Evolutionary conservation across 1,140 invertebrate genomes (phyloP), one percentile per base, ranked within the genome.

Genomic region (Meloidogyne chitwoodi): DNA sequence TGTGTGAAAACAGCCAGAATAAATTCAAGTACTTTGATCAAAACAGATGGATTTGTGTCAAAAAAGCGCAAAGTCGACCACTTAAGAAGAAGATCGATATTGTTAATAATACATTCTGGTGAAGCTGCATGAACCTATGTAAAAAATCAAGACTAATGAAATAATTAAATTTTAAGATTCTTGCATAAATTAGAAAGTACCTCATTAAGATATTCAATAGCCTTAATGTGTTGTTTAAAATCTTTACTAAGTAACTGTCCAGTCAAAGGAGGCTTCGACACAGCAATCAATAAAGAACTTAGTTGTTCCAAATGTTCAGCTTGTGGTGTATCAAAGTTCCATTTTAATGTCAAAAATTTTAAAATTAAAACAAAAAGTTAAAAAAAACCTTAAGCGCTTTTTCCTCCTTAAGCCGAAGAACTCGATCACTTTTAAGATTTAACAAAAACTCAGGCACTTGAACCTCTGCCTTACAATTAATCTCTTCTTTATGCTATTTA

Each of bases 61-160:
- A 96, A 98, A 88, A 98, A 98, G 79, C 95, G 90, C 19, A 98
- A 87, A 0, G 95, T 96, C 76, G 97, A 87, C 96, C 96, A 99
- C 88, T 96, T 96, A 14, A 99, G 89, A 75, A 98, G 92, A 61
- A 99, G 89, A 90, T 99, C 96, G 71, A 97, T 89, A 89, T 98
- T 98, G 16, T 91, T 92, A 34, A 94, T 91, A 26, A 95, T 90
- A 6, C 93, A 93, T 83, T 91, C 91, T 19, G 91, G 91, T 80
- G 93, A 92, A 26, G 90, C 91, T 8, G 91, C 89, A 31, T 94
- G 88, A 89, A 94, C 93, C 89, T 90, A 79, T n/a, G n/a, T n/a
- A n/a, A n/a, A n/a, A n/a, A n/a, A n/a, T n/a, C n/a, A n/a, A n/a
- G n/a, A n/a, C n/a, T n/a, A n/a, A n/a, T n/a, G n/a, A n/a, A n/a